These are phyloP conservation scores for Nomada hirtipes DNA, from an alignment of 2,888 invertebrate genomes.

Conservation along the genomic window DNA sequence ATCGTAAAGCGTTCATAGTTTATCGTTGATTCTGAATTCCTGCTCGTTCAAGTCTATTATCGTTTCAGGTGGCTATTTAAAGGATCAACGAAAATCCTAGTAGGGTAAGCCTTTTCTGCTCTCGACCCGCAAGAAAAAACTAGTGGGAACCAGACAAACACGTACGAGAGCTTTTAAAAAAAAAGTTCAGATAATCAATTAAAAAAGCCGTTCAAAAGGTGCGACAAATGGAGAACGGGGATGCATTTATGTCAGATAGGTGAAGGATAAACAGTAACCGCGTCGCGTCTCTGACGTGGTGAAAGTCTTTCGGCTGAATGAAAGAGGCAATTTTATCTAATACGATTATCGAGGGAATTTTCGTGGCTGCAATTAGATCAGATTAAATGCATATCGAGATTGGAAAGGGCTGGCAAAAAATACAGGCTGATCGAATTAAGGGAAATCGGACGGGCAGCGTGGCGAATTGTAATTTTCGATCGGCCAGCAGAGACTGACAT, in stretches of 20 bases:
- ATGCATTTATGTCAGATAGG: conserved; percentile 2
- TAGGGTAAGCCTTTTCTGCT: conserved; percentile 1
- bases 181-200: not conserved
- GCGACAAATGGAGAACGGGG: conserved; percentile 2
- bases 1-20: conserved; percentile 35
- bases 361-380: conserved; percentile 46
- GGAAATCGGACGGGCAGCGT: conserved; percentile 23
- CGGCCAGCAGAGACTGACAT: conserved; percentile 25
- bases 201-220: conserved; percentile 49
- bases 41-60: conserved; percentile 35
- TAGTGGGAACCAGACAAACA: not conserved
- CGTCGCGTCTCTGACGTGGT: conserved; percentile 33
- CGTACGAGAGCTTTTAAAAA: conserved; percentile 8
- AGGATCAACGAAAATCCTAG: conserved; percentile 33
- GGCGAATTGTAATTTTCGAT: conserved; percentile 41
- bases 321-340: conserved; percentile 57
- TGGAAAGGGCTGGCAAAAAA: conserved; percentile 17
- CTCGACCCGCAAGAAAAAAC: conserved; percentile 7
- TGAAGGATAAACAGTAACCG: not conserved
- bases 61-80: conserved; percentile 29
- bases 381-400: conserved; percentile 45
- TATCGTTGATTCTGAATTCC: conserved; percentile 36
- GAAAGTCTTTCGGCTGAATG: conserved; percentile 38
- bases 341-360: conserved; percentile 51
- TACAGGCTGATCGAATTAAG: conserved; percentile 42